Evolutionary conservation across 2,888 invertebrate genomes (phyloP), one percentile per base, ranked within the genome.

Genomic region (Antitype chi): DNA sequence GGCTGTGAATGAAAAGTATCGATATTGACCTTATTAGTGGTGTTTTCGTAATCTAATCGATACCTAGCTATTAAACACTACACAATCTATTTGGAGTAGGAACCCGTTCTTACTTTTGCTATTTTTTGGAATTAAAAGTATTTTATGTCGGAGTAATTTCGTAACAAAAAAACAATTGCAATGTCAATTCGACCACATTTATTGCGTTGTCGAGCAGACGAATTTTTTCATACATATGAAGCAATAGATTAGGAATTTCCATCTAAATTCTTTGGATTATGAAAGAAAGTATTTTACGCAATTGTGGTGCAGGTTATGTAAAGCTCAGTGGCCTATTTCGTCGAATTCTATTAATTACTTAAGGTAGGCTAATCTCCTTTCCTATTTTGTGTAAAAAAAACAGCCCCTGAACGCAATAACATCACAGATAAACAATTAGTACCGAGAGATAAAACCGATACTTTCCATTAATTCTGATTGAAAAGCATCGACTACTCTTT

Each of bases 1-100:
- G 53, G 77, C 38, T 23, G 79, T 28, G 67, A 38, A 55, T 52
- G 1, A 47, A 76, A 80, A 43, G 8, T 80, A 80, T 79, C 80
- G 79, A 79, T 23, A 60, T 60, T 60, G 11, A 5, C 2, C 5
- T 60, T 47, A 8, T 60, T 57, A 9, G 20, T 23, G 9, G 17
- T 32, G 11, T 38, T 38, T 0, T 1, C n/a, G 23, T 2, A 11
- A 49, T 49, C 38, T 0, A 25, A 49, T 67, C 47, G 67, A 67
- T 67, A 62, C 2, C 8, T 28, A 47, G n/a, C 8, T 60, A 59
- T 20, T 59, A 28, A 20, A 0, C 20, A 9, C 20, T 4, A 25
- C 17, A 28, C 0, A 20, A 32, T 60, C 28, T 32, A 20, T 20
- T 60, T 20, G 20, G 20, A 32, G 5, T 17, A 8, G 59, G 8